A percentile compares a stretch with the other conserved stretches of the same genome.
phyloP scores from a whole-genome alignment of 2,888 invertebrate species.

The Polia nebulosa region DNA sequence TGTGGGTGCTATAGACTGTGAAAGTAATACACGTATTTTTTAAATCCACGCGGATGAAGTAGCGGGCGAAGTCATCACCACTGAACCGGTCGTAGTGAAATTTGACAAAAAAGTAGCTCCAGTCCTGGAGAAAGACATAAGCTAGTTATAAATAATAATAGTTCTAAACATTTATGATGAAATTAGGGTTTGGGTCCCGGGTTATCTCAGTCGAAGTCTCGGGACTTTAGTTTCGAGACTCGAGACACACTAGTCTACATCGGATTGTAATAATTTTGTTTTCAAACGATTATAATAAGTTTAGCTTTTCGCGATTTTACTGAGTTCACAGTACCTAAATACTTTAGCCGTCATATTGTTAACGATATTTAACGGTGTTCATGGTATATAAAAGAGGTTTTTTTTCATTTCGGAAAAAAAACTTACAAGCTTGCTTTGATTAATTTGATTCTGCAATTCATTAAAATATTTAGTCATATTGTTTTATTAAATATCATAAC shows the following conservation, averaged over 20 bases:
- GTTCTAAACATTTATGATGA: background rate
- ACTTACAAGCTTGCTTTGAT: no score
- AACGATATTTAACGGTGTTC: background rate
- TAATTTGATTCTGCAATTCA: background rate
- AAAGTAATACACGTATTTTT: no score
- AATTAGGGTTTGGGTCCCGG: background rate
- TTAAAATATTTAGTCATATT: no score
- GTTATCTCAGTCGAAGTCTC: no score
- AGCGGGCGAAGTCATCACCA: no score
- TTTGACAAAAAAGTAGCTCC: background rate
- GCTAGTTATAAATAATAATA: background rate
- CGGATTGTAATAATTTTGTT: background rate
- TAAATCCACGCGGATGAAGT: no score
- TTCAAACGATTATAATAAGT: background rate
- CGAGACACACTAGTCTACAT: no score
- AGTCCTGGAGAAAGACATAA: background rate
- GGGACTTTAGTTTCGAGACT: background rate
- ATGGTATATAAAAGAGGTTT: background rate
- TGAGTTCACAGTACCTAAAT: background rate
- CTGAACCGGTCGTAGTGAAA: background rate
- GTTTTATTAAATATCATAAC: background rate
- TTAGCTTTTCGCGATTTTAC: background rate
- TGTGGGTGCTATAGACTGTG: no score
- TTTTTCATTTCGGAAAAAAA: background rate
- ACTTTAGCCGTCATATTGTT: background rate